Conservation (phyloP, 2,888 invertebrate genomes). For the Agrochola circellaris region DNA sequence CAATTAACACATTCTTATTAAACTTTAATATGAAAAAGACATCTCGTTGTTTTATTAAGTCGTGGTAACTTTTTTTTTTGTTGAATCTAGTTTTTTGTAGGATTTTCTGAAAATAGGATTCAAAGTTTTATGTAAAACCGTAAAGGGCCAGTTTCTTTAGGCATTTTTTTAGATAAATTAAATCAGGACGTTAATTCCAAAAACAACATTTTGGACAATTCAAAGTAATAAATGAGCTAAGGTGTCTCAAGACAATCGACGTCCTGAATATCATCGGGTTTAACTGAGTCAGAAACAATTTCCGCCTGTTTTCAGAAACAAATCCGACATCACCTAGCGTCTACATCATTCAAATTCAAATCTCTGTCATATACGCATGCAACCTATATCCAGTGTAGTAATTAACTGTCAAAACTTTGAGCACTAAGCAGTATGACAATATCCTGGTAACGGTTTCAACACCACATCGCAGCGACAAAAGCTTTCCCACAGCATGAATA, state of each 20-base stretch:
- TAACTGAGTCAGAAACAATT: not conserved
- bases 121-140: not conserved
- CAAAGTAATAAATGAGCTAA: not conserved
- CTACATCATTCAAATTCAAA: not conserved
- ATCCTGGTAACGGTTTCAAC: too few relatives aligned
- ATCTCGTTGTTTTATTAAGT: too few relatives aligned
- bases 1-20: too few relatives aligned
- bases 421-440: not conserved
- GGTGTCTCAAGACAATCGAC: not conserved
- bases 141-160: not conserved
- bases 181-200: not conserved
- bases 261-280: not conserved
- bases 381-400: not conserved
- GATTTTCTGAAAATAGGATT: not conserved
- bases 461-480: too few relatives aligned
- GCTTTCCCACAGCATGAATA: too few relatives aligned
- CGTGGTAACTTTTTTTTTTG: too few relatives aligned
- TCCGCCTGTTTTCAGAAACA: not conserved
- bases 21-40: too few relatives aligned
- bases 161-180: not conserved
- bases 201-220: not conserved
- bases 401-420: not conserved
- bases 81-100: not conserved
- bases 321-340: not conserved
- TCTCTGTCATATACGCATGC: not conserved